Percentiles rank a stretch among this genome's conserved stretches.
Evolutionary conservation across 2,113 vertebrate species (phyloP).

Genomic region (Indicator maculatus): DNA sequence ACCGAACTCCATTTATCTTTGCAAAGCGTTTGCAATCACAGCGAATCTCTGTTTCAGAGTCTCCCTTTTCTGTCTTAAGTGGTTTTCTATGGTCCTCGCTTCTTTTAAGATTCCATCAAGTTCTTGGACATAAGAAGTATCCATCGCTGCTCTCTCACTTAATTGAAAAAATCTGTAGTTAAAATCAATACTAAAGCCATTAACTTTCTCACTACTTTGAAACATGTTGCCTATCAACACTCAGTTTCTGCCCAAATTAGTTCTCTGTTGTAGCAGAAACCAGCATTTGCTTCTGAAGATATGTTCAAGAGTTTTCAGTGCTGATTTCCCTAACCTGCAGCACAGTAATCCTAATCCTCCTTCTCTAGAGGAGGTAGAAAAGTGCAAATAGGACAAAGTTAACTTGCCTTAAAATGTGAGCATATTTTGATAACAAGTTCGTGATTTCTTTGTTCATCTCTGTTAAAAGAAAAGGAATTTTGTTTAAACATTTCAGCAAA

Average conservation of each 20-base stretch:
- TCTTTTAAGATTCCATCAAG: conserved; percentile 77
- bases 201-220: not conserved
- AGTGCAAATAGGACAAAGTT: not conserved
- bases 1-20: conserved; percentile 40
- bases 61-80: conserved; percentile 75
- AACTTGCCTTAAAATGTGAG: conserved; percentile 77
- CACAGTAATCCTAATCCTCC: not conserved
- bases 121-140: conserved; percentile 70
- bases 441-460: conserved; percentile 75
- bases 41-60: conserved; percentile 70
- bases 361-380: not conserved
- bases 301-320: not conserved
- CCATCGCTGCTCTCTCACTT: conserved; percentile 75
- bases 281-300: not conserved
- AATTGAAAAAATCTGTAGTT: conserved; percentile 31
- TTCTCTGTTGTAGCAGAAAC: not conserved
- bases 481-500: not conserved
- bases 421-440: conserved; percentile 72
- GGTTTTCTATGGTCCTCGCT: conserved; percentile 68
- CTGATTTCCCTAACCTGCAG: not conserved
- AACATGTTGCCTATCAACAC: not conserved
- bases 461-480: conserved; percentile 40
- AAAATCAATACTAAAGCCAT: conserved; percentile 22
- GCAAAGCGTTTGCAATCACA: conserved; percentile 65
- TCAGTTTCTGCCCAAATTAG: not conserved